Base-by-base conservation (phyloP, 2,888 invertebrate species). In the Heliconius erato region DNA sequence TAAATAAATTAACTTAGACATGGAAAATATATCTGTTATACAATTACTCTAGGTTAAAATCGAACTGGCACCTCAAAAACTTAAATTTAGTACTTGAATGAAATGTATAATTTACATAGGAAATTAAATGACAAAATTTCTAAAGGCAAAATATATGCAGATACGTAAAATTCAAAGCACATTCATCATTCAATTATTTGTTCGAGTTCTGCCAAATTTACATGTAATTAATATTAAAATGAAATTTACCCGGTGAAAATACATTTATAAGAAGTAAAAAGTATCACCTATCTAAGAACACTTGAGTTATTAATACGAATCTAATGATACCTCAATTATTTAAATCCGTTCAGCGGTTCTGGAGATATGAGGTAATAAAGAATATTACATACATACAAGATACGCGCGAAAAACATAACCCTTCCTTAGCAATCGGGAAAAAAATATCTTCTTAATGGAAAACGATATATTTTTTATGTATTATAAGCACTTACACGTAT, bases 221-320 rank as follows among this genome's bases (percentile, higher is more conserved):
- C 74, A 76, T 76, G n/a, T 59, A 26, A 72, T 72, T 26, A 49
- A 28, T 72, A 72, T 72, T 49, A 72, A 72, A 72, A 72, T 72
- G 49, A 16, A 72, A 72, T 72, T 23, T 49, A 40, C 9, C 7
- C 6, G 16, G 26, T 44, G 26, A n/a, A 26, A 16, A 72, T 72
- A 44, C 14, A 72, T 44, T 72, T n/a, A 44, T 72, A 44, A 16
- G n/a, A 19, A 72, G 19, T 49, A 2, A 40, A 40, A 40, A 11
- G 11, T 40, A n/a, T n/a, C n/a, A n/a, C n/a, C n/a, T n/a, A n/a
- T n/a, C n/a, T n/a, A n/a, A n/a, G n/a, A n/a, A n/a, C n/a, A n/a
- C n/a, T n/a, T n/a, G n/a, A n/a, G n/a, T n/a, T n/a, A n/a, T n/a
- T n/a, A n/a, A n/a, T n/a, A n/a, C n/a, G n/a, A n/a, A n/a, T n/a